phyloP scores from a whole-genome alignment of 2,888 invertebrate species.

The Pseudeuparius sepicola region DNA sequence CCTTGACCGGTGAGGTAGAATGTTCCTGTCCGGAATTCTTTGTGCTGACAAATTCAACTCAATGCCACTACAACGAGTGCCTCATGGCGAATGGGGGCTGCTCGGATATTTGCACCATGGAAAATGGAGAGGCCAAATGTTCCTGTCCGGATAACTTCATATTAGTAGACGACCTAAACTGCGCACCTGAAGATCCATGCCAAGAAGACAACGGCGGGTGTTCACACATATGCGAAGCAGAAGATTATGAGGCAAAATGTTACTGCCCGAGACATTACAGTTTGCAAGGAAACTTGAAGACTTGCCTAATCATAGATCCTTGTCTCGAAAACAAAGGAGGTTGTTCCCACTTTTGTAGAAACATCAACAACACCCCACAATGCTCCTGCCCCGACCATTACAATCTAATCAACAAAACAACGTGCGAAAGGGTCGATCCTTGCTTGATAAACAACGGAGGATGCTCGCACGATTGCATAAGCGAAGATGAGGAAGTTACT shows the following conservation, averaged over 20 bases:
- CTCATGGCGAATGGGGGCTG: conserved; percentile 36
- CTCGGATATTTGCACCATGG: conserved; percentile 39
- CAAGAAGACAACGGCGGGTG: conserved; percentile 46
- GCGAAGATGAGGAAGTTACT: conserved; percentile 26
- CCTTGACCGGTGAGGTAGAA: conserved; percentile 33
- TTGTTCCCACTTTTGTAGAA: too few relatives aligned
- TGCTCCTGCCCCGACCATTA: conserved; percentile 33
- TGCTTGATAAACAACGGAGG: conserved; percentile 43
- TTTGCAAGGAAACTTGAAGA: conserved; percentile 24
- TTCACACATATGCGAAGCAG: conserved; percentile 44
- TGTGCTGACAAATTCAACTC: conserved; percentile 28
- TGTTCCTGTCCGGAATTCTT: conserved; percentile 43
- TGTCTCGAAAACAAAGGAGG: conserved; percentile 44
- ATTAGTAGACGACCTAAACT: conserved; percentile 33
- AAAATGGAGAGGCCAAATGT: conserved; percentile 43
- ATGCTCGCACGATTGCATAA: conserved; percentile 45
- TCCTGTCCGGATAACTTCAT: conserved; percentile 42
- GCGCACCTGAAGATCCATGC: conserved; percentile 44
- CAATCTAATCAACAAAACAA: conserved; percentile 31
- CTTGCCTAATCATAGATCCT: conserved; percentile 33
- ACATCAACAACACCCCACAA: too few relatives aligned
- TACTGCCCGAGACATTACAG: conserved; percentile 39
- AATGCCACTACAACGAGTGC: conserved; percentile 45
- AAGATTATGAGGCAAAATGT: conserved; percentile 43
- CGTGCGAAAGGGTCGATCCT: conserved; percentile 39